Evolutionary conservation across 2,888 invertebrate species (phyloP).

Genomic region (Lithophane ornitopus): DNA sequence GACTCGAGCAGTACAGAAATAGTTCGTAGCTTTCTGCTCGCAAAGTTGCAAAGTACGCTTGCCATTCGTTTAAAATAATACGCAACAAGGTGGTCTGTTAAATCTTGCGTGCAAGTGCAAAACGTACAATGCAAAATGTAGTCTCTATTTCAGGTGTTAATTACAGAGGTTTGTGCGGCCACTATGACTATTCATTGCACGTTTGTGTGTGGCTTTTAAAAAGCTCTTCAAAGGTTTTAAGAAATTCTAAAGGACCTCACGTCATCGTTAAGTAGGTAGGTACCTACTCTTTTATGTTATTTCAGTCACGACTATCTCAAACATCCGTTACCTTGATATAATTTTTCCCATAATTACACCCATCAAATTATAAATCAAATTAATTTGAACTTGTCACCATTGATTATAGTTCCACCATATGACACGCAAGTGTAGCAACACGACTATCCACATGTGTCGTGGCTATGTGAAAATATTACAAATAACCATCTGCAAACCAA

Average conservation of each 20-base stretch:
- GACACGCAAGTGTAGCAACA: slow-evolving; percentile 78
- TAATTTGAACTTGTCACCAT: slow-evolving; percentile 71
- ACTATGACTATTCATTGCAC: slow-evolving; percentile 1
- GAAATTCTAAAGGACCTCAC: background rate
- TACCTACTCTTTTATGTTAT: background rate
- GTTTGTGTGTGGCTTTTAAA: background rate
- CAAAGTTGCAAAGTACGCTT: slow-evolving; percentile 77
- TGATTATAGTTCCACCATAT: slow-evolving; percentile 78
- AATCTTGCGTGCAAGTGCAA: slow-evolving; percentile 48
- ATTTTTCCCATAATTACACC: slow-evolving; percentile 54
- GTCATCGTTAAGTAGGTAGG: background rate
- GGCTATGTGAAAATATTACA: slow-evolving; percentile 67
- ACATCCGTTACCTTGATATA: slow-evolving; percentile 27
- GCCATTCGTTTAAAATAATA: slow-evolving; percentile 62
- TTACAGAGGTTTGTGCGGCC: slow-evolving; percentile 35
- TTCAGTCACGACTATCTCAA: background rate
- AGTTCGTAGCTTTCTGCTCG: slow-evolving; percentile 85
- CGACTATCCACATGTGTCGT: slow-evolving; percentile 77
- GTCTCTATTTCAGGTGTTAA: slow-evolving; percentile 54
- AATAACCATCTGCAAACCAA: slow-evolving; percentile 53
- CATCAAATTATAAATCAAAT: slow-evolving; percentile 62
- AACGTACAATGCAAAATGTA: slow-evolving; percentile 43
- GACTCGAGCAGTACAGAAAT: slow-evolving; percentile 85
- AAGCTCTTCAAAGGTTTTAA: background rate
- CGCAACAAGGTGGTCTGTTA: slow-evolving; percentile 44